Conservation (phyloP, 2,888 invertebrate genomes). For the Scaptomyza polygonia region DNA sequence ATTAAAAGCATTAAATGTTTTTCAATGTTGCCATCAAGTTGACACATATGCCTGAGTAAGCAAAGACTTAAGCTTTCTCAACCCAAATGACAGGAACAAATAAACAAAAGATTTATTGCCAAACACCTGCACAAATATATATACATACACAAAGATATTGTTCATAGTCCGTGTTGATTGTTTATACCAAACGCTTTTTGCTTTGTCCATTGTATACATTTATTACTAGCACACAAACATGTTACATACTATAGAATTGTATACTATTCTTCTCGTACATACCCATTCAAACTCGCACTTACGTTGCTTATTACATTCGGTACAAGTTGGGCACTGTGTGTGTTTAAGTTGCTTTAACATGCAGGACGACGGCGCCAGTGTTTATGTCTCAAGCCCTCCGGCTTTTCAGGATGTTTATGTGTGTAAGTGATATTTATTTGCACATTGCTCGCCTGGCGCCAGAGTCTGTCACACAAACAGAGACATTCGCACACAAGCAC, state of each 20-base stretch:
- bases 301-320: constrained; percentile 13
- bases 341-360: constrained; percentile 49
- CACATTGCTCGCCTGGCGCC: constrained; percentile 62
- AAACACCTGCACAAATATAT: constrained; percentile 1
- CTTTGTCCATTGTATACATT: constrained; percentile 12
- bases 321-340: constrained; percentile 11
- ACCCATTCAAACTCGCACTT: constrained; percentile 8
- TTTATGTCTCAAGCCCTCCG: constrained; percentile 26
- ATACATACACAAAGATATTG: constrained; percentile 11
- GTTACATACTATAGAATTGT: not conserved
- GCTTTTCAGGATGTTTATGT: constrained; percentile 45
- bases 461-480: constrained; percentile 28
- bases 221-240: constrained; percentile 6
- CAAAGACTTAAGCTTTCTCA: constrained; percentile 6
- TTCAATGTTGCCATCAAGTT: constrained; percentile 12
- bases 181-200: constrained; percentile 14
- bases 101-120: constrained; percentile 25
- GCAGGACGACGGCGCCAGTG: constrained; percentile 43
- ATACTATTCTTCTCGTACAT: not conserved
- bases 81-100: constrained; percentile 10
- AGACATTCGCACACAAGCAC: not conserved
- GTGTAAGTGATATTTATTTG: constrained; percentile 68
- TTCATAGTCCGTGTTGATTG: constrained; percentile 22
- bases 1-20: constrained; percentile 13
- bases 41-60: not conserved